phyloP scores from a whole-genome alignment of 2,888 invertebrate genomes.

The Conistra vaccinii region DNA sequence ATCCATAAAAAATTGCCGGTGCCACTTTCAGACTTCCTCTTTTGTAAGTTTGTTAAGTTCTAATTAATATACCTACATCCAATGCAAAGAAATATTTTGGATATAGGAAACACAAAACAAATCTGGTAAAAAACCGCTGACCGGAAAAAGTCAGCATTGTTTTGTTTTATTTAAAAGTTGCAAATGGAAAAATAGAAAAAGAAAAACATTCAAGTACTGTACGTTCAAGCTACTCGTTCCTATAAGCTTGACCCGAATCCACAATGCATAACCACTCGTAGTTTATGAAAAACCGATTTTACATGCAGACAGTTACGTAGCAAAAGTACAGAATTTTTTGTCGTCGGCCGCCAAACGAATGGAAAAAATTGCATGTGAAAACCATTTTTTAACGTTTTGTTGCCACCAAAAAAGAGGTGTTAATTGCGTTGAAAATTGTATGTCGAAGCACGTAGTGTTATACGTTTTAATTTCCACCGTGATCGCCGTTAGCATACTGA shows the following conservation, averaged over 20 bases:
- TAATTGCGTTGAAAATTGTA: constrained; percentile 57
- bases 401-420: constrained; percentile 34
- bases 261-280: constrained; percentile 35
- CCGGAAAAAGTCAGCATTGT: not conserved
- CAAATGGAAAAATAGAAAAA: constrained; percentile 6
- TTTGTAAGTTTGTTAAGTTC: too few relatives aligned
- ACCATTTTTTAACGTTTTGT: constrained; percentile 30
- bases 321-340: constrained; percentile 40
- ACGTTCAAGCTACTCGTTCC: not conserved
- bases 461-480: constrained; percentile 21
- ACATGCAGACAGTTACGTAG: constrained; percentile 33
- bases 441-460: constrained; percentile 29
- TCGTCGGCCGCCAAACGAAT: constrained; percentile 20
- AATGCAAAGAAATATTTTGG: too few relatives aligned
- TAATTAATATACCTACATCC: not conserved
- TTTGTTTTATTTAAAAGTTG: constrained; percentile 5
- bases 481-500: not conserved
- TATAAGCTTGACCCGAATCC: constrained; percentile 54
- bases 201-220: constrained; percentile 2
- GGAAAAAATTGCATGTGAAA: constrained; percentile 46
- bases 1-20: too few relatives aligned
- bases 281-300: constrained; percentile 53
- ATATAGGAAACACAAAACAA: not conserved
- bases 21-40: not conserved
- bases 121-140: not conserved